Evolutionary conservation across 2,113 vertebrate genomes (phyloP).

Genomic region (Abramis brama): DNA sequence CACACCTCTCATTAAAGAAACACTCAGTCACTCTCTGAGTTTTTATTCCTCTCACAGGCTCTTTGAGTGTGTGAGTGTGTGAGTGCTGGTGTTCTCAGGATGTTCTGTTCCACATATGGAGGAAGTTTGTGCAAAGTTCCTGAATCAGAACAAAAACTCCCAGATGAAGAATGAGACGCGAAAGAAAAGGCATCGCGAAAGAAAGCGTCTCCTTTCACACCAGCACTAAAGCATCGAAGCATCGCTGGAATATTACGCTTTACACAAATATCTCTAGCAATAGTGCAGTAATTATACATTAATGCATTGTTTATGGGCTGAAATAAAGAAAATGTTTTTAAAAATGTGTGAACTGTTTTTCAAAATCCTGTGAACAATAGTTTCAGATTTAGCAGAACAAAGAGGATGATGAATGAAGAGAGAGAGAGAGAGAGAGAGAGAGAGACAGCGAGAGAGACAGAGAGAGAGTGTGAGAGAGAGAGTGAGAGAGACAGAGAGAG

Average conservation of each 20-base stretch:
- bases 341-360: too few relatives aligned
- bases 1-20: too few relatives aligned
- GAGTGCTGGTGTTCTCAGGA: slow-evolving; percentile 25
- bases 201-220: neutral
- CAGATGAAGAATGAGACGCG: neutral
- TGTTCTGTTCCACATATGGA: slow-evolving; percentile 39
- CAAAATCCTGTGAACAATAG: neutral
- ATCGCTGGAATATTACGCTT: neutral
- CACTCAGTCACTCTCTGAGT: neutral
- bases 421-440: slow-evolving; percentile 1
- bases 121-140: slow-evolving; percentile 12
- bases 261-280: neutral
- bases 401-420: neutral
- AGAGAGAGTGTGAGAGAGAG: too few relatives aligned
- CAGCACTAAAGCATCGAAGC: neutral
- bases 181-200: neutral
- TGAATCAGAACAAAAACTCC: slow-evolving; percentile 4
- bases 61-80: neutral
- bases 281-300: neutral
- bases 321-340: neutral
- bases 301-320: neutral
- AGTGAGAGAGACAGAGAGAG: too few relatives aligned
- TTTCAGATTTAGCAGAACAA: neutral
- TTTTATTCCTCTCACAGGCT: slow-evolving; percentile 71
- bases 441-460: too few relatives aligned